Base-by-base conservation (phyloP, 2,113 vertebrate species). In the Hucho hucho region DNA sequence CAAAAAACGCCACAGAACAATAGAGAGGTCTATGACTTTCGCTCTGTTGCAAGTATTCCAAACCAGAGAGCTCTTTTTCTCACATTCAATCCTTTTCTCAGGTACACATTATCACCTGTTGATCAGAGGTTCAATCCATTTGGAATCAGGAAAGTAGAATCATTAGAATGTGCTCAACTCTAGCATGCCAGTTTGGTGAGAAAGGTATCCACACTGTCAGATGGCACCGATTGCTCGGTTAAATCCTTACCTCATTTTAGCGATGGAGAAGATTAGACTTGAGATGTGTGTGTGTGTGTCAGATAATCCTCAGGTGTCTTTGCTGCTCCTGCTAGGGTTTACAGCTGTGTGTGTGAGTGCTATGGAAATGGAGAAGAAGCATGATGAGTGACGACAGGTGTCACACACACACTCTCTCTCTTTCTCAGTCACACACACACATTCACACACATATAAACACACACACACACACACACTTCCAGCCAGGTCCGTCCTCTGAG, bases 251-350 rank as follows among this genome's bases (percentile, higher is more conserved):
- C 43, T 49, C 14, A 13, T 26, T 14, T 16, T 24, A 49, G 20
- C 46, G 20, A 71, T 29, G 46, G 16, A 63, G 24, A n/a, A n/a
- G n/a, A 70, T 63, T 29, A 67, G 46, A 12, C 18, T 58, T 24
- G 20, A n/a, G 16, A 43, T 43, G 37, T 43, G 64, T 53, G 68
- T 70, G 37, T 58, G 47, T 56, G 69, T 58, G 47, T 59, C 63
- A n/a, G 14, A 28, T 25, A 53, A 66, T 72, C 63, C 61, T 72
- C 69, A 72, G 69, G 75, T 72, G 75, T 72, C 66, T 22, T 18
- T 28, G n/a, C 18, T 18, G 47, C 26, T 11, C 4, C 28, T 25
- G 32, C 61, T 69, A 20, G 37, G 43, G 5, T 63, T 9, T 18
- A 28, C 37, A 25, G 28, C 59, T 64, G 72, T 37, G 32, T 9